phyloP scores from a whole-genome alignment of 2,888 invertebrate genomes.

The Ditylenchus weischeri region DNA sequence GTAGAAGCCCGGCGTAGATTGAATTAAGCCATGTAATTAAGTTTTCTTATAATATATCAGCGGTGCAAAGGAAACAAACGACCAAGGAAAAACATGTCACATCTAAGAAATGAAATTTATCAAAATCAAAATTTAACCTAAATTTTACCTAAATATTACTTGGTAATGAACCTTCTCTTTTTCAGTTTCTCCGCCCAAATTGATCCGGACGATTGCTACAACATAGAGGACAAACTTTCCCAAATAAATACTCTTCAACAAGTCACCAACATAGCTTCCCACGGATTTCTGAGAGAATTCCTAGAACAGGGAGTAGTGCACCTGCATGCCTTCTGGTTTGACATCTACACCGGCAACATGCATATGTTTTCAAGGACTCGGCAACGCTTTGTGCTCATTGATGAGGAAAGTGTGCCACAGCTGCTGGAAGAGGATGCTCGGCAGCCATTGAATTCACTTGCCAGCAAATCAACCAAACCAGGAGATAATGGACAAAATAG shows the following conservation, averaged over 20 bases:
- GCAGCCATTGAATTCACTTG: not conserved
- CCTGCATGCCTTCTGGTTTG: constrained; percentile 82
- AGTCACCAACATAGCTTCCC: constrained; percentile 54
- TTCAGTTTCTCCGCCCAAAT: constrained; percentile 80
- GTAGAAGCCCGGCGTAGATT: too few relatives aligned
- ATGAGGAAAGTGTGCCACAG: constrained; percentile 67
- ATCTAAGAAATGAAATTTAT: too few relatives aligned
- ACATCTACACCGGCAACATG: constrained; percentile 79
- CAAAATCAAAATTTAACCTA: too few relatives aligned
- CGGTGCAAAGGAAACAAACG: too few relatives aligned
- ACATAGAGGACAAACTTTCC: constrained; percentile 84
- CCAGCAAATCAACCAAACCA: too few relatives aligned
- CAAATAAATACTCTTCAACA: constrained; percentile 58
- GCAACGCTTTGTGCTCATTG: constrained; percentile 80
- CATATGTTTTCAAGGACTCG: constrained; percentile 79
- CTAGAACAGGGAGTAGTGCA: constrained; percentile 43
- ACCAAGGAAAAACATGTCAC: too few relatives aligned
- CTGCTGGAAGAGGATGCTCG: not conserved
- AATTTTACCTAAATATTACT: too few relatives aligned
- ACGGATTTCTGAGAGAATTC: constrained; percentile 54
- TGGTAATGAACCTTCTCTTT: not conserved
- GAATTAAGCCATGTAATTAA: too few relatives aligned
- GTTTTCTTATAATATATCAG: too few relatives aligned
- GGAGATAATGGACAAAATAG: too few relatives aligned
- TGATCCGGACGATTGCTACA: constrained; percentile 80